These are phyloP conservation scores for Butorides virescens DNA, from an alignment of 2,113 vertebrate genomes.

Conservation along the genomic window DNA sequence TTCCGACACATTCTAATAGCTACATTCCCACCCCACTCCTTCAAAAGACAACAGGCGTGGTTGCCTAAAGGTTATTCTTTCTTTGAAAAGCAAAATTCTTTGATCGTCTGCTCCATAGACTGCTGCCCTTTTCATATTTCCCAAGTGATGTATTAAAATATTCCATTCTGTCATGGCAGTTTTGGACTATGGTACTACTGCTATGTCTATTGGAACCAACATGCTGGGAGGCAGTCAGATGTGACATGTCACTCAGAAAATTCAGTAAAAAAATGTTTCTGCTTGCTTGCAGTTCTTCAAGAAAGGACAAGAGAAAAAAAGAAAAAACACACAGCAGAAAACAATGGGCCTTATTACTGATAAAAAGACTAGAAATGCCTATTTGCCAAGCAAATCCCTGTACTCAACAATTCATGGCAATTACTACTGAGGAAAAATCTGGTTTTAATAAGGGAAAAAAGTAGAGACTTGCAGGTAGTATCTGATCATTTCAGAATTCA, in stretches of 20 bases:
- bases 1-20: not conserved
- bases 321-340: not conserved
- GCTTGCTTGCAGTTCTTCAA: not conserved
- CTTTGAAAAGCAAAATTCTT: not conserved
- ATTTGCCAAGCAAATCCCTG: not conserved
- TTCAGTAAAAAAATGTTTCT: not conserved
- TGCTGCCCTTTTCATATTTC: not conserved
- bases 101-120: not conserved
- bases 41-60: not conserved
- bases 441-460: not conserved
- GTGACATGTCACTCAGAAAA: not conserved
- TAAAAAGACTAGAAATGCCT: not conserved
- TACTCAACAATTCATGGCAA: not conserved
- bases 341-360: not conserved
- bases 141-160: not conserved
- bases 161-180: not conserved
- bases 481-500: not conserved
- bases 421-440: not conserved
- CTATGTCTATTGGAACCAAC: not conserved
- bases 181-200: not conserved
- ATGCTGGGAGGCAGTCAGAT: not conserved
- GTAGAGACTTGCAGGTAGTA: not conserved
- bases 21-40: not conserved
- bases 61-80: not conserved
- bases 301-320: not conserved